Evolutionary conservation across 2,888 invertebrate species (phyloP).

Genomic region (Drosophila testacea): DNA sequence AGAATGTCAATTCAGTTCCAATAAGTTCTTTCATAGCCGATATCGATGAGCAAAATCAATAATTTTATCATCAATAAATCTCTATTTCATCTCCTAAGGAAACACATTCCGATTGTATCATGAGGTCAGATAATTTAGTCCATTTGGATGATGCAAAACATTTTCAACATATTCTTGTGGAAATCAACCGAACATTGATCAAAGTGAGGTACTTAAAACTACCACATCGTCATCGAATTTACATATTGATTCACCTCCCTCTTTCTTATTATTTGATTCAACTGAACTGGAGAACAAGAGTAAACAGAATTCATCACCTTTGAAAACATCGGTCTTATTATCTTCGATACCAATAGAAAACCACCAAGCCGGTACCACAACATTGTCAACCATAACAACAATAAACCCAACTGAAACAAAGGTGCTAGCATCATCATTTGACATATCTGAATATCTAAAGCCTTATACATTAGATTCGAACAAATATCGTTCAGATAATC

Average conservation of each 20-base stretch:
- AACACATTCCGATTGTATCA: slow-evolving; percentile 8
- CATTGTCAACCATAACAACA: slow-evolving; percentile 6
- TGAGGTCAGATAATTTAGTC: background rate
- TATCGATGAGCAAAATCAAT: slow-evolving; percentile 8
- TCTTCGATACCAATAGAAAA: slow-evolving; percentile 8
- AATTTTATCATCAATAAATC: slow-evolving; percentile 16
- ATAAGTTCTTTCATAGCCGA: slow-evolving; percentile 14
- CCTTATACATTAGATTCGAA: slow-evolving; percentile 63
- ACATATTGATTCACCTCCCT: background rate
- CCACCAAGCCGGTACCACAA: background rate
- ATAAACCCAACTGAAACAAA: slow-evolving; percentile 10
- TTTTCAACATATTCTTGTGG: background rate
- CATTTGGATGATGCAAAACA: background rate
- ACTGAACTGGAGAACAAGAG: background rate
- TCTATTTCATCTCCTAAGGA: slow-evolving; percentile 22
- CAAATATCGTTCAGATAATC: slow-evolving; percentile 20
- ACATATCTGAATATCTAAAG: slow-evolving; percentile 69
- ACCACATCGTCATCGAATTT: background rate
- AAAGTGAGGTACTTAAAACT: background rate
- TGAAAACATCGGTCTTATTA: slow-evolving; percentile 6
- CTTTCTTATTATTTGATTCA: background rate
- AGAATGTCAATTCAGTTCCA: slow-evolving; percentile 23
- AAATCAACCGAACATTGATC: background rate
- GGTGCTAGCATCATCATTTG: slow-evolving; percentile 41
- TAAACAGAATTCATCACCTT: background rate